Percentiles rank a stretch among this genome's conserved stretches.
Conservation (phyloP, 2,113 vertebrate species). For the Oceanites oceanicus region DNA sequence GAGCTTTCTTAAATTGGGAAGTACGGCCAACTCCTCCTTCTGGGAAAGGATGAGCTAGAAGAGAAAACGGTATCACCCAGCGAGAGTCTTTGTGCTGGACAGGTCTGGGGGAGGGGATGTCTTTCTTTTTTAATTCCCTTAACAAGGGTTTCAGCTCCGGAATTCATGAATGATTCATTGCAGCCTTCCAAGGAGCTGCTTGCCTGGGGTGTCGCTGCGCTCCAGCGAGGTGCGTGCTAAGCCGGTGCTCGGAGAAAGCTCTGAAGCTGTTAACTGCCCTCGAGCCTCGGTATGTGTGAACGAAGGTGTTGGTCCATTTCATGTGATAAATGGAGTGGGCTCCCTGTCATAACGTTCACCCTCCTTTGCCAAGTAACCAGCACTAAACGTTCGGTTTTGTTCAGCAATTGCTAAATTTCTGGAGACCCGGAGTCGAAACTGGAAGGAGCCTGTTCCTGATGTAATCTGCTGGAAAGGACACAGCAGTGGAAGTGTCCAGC, state of each 20-base stretch:
- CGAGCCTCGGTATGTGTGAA: accelerated
- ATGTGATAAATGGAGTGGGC: accelerated
- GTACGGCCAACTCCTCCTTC: not conserved
- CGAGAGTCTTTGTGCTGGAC: not conserved
- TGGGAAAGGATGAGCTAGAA: not conserved
- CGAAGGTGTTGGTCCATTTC: not conserved
- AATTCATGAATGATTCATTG: not conserved
- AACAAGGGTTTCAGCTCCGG: not conserved
- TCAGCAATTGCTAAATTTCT: not conserved
- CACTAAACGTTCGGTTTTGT: accelerated
- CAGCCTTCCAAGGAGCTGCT: not conserved
- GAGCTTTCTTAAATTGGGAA: not conserved
- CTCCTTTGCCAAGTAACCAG: not conserved
- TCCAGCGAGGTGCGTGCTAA: not conserved
- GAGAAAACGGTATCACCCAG: not conserved
- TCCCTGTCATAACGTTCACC: not conserved
- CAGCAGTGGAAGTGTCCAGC: not conserved
- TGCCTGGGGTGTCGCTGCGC: not conserved
- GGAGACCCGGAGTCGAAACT: not conserved
- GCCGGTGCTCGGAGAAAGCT: not conserved
- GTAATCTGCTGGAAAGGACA: not conserved
- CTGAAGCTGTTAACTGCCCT: not conserved
- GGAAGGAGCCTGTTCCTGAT: not conserved
- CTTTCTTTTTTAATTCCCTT: not conserved
- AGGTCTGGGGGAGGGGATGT: not conserved